These are phyloP conservation scores for Drosophila navojoa DNA, from an alignment of 1,140 invertebrate species.

Conservation along the genomic window DNA sequence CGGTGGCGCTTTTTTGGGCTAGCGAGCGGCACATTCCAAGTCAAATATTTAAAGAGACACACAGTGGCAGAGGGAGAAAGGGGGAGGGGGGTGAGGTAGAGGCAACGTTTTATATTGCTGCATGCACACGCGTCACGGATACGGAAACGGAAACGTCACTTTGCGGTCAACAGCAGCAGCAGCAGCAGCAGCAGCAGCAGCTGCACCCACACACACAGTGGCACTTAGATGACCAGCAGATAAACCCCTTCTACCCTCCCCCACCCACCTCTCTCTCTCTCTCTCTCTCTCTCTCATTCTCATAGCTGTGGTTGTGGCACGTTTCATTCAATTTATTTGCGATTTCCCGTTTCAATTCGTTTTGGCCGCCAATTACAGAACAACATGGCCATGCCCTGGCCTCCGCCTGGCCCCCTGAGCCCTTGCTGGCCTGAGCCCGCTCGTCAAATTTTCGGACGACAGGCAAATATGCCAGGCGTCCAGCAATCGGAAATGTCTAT, in stretches of 20 bases:
- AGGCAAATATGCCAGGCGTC: slow-evolving; percentile 5
- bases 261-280: too few relatives aligned
- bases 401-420: slow-evolving; percentile 13
- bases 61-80: slow-evolving; percentile 7
- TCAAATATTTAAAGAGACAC: slow-evolving; percentile 40
- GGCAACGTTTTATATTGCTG: neutral
- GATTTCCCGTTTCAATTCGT: slow-evolving; percentile 80
- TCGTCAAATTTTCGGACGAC: slow-evolving; percentile 16
- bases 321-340: slow-evolving; percentile 80
- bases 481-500: slow-evolving; percentile 5
- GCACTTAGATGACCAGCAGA: slow-evolving; percentile 17
- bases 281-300: neutral
- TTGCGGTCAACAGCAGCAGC: slow-evolving; percentile 66
- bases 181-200: slow-evolving; percentile 11
- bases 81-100: slow-evolving; percentile 2
- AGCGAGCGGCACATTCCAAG: slow-evolving; percentile 36
- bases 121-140: slow-evolving; percentile 41
- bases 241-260: too few relatives aligned
- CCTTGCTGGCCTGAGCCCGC: slow-evolving; percentile 3
- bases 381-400: slow-evolving; percentile 37
- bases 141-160: slow-evolving; percentile 69
- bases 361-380: slow-evolving; percentile 74
- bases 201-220: slow-evolving; percentile 12
- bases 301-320: slow-evolving; percentile 52
- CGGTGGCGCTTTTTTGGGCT: slow-evolving; percentile 19